Percentiles rank a stretch among this genome's conserved stretches.
phyloP scores from a whole-genome alignment of 2,113 vertebrate genomes.

The Natator depressus region DNA sequence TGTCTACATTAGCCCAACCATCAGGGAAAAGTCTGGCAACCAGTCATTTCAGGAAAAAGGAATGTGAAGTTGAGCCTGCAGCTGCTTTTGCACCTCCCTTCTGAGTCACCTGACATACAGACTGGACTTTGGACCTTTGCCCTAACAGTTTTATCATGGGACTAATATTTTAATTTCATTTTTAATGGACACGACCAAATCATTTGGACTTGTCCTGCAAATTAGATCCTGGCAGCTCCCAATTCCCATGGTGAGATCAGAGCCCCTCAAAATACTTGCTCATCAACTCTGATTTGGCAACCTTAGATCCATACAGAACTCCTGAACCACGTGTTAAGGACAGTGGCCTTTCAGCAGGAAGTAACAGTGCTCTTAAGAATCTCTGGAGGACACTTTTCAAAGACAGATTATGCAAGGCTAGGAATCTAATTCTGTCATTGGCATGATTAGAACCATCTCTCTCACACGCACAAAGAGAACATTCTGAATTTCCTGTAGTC shows the following conservation, averaged over 20 bases:
- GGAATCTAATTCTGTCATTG: neutral
- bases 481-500: neutral
- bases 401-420: neutral
- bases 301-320: neutral
- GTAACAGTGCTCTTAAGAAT: neutral
- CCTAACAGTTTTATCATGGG: neutral
- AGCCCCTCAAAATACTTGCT: neutral
- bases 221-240: neutral
- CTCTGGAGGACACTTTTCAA: neutral
- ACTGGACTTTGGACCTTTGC: accelerated
- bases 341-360: slow-evolving; percentile 29
- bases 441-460: neutral
- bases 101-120: neutral
- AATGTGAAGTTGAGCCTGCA: accelerated
- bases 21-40: neutral
- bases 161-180: neutral
- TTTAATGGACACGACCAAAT: neutral
- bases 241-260: neutral
- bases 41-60: neutral
- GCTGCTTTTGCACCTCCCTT: neutral
- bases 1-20: neutral
- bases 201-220: neutral
- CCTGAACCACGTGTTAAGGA: neutral
- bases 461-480: neutral
- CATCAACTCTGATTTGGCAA: neutral